These are phyloP conservation scores for Dufourea novaeangliae DNA, from an alignment of 1,140 invertebrate genomes.

Conservation along the genomic window DNA sequence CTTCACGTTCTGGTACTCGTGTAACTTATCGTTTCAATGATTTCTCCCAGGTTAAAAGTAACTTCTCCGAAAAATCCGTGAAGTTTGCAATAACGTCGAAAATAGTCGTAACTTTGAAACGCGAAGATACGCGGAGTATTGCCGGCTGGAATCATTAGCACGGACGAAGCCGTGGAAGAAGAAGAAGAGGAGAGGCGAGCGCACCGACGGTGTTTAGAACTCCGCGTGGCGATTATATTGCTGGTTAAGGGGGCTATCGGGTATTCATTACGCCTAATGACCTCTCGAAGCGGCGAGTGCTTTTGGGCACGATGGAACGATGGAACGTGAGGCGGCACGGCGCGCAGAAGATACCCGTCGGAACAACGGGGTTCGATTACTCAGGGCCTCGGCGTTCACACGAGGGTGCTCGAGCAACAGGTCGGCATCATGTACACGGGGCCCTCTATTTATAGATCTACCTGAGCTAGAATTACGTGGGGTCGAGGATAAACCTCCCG, in stretches of 20 bases:
- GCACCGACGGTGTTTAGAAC: slow-evolving; percentile 47
- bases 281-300: slow-evolving; percentile 64
- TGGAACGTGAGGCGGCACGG: slow-evolving; percentile 57
- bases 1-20: no score
- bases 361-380: slow-evolving; percentile 76
- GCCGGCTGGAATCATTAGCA: slow-evolving; percentile 46
- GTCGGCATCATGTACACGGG: slow-evolving; percentile 71
- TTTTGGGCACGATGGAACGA: slow-evolving; percentile 62
- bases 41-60: no score
- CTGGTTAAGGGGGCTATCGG: slow-evolving; percentile 64
- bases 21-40: no score
- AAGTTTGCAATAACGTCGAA: neutral
- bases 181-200: neutral
- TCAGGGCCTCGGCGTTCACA: slow-evolving; percentile 74
- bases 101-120: neutral
- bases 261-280: slow-evolving; percentile 68
- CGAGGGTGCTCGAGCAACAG: slow-evolving; percentile 78
- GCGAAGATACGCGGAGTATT: slow-evolving; percentile 32
- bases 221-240: slow-evolving; percentile 59
- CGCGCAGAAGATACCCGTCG: slow-evolving; percentile 54
- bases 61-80: neutral
- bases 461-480: slow-evolving; percentile 74
- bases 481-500: slow-evolving; percentile 57
- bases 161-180: neutral
- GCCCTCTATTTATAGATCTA: slow-evolving; percentile 76